phyloP scores from a whole-genome alignment of 2,797 vertebrate species.

The Helarctos malayanus region DNA sequence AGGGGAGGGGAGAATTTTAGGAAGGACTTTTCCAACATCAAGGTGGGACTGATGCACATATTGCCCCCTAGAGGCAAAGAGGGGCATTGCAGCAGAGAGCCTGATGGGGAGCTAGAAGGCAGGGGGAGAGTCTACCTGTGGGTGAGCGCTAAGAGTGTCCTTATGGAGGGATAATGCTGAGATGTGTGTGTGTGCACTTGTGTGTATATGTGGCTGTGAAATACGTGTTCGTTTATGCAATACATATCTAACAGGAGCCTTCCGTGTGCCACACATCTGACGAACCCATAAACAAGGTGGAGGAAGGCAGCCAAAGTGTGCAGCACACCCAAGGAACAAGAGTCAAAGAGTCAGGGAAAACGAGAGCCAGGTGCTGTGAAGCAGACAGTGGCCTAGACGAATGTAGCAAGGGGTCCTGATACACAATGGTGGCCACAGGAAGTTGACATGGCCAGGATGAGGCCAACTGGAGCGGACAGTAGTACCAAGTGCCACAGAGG shows the following conservation, averaged over 20 bases:
- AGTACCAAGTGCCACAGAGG: not conserved
- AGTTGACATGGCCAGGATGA: not conserved
- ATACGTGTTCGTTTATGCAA: not conserved
- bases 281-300: not conserved
- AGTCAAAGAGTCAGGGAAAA: not conserved
- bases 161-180: not conserved
- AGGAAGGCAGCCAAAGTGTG: not conserved
- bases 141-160: not conserved
- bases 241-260: not conserved
- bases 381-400: not conserved
- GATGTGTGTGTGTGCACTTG: not conserved
- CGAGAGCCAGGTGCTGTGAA: not conserved
- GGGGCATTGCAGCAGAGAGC: not conserved
- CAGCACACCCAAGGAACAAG: not conserved
- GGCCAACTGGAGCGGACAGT: rapidly evolving
- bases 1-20: not conserved
- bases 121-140: too few relatives aligned
- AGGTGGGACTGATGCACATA: not conserved
- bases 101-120: not conserved
- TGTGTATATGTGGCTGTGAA: not conserved
- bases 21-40: not conserved
- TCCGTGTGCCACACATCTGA: not conserved
- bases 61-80: not conserved
- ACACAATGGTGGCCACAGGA: rapidly evolving
- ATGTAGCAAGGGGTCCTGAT: not conserved